phyloP scores from a whole-genome alignment of 2,888 invertebrate genomes.

The Ceramica pisi region DNA sequence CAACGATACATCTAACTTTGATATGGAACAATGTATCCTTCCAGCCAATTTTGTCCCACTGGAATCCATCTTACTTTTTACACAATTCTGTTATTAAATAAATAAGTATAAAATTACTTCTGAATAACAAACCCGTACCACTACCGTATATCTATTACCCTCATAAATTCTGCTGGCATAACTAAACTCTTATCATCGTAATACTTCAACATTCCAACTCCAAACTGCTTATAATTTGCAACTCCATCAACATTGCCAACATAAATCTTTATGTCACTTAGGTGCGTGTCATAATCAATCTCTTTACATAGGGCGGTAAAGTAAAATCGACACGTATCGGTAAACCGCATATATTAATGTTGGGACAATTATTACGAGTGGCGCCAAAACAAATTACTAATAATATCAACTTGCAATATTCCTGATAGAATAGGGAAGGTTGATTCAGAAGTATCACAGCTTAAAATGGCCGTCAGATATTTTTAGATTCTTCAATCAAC shows the following conservation, averaged over 20 bases:
- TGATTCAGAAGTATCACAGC: constrained; percentile 35
- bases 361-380: constrained; percentile 56
- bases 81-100: too few species aligned
- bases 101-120: neutral
- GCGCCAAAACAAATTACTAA: constrained; percentile 62
- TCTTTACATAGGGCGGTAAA: constrained; percentile 44
- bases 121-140: neutral
- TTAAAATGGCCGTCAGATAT: neutral
- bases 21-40: too few species aligned
- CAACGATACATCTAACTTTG: neutral
- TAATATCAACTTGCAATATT: constrained; percentile 42
- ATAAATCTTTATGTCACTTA: constrained; percentile 62
- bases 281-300: constrained; percentile 61
- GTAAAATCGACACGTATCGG: constrained; percentile 57
- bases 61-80: too few species aligned
- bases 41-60: too few species aligned
- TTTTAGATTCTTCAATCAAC: too few species aligned
- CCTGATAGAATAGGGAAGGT: neutral
- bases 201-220: constrained; percentile 39
- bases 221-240: constrained; percentile 55
- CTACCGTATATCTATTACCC: constrained; percentile 14
- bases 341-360: constrained; percentile 53
- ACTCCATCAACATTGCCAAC: constrained; percentile 42
- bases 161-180: constrained; percentile 33
- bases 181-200: constrained; percentile 27